Conservation (phyloP, 2,797 vertebrate species). For the Denticeps clupeoides region DNA sequence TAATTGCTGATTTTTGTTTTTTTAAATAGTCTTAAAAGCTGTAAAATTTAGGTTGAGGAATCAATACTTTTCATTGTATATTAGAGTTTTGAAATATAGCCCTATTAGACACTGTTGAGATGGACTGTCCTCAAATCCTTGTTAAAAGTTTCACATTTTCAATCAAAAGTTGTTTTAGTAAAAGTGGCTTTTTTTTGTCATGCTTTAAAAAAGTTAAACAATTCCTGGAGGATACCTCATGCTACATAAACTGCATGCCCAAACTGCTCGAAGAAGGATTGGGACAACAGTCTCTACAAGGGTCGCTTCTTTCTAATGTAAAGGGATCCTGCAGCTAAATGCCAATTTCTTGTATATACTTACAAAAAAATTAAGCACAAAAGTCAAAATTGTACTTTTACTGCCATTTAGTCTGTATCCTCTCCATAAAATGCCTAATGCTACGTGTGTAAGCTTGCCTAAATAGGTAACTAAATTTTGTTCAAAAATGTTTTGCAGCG, state of each 20-base stretch:
- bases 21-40: conserved; percentile 87
- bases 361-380: conserved; percentile 50
- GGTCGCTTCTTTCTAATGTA: conserved; percentile 74
- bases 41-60: conserved; percentile 72
- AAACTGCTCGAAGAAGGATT: conserved; percentile 62
- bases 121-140: conserved; percentile 76
- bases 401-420: conserved; percentile 82
- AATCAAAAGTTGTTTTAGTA: conserved; percentile 39
- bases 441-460: conserved; percentile 98
- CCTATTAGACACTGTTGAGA: conserved; percentile 92
- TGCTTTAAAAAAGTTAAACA: conserved; percentile 28
- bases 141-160: conserved; percentile 45
- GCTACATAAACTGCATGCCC: conserved; percentile 65
- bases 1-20: conserved; percentile 61
- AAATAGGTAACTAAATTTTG: conserved; percentile 99
- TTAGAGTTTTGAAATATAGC: conserved; percentile 99
- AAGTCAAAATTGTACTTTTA: conserved; percentile 67
- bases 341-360: conserved; percentile 82
- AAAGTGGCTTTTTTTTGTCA: conserved; percentile 39
- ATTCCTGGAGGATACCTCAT: conserved; percentile 48
- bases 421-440: conserved; percentile 95
- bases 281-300: conserved; percentile 75
- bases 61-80: conserved; percentile 66
- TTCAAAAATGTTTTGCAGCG: conserved; percentile 94
- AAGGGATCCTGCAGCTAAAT: conserved; percentile 97